Base-by-base conservation (phyloP, 2,113 vertebrate species). In the Felis chaus region DNA sequence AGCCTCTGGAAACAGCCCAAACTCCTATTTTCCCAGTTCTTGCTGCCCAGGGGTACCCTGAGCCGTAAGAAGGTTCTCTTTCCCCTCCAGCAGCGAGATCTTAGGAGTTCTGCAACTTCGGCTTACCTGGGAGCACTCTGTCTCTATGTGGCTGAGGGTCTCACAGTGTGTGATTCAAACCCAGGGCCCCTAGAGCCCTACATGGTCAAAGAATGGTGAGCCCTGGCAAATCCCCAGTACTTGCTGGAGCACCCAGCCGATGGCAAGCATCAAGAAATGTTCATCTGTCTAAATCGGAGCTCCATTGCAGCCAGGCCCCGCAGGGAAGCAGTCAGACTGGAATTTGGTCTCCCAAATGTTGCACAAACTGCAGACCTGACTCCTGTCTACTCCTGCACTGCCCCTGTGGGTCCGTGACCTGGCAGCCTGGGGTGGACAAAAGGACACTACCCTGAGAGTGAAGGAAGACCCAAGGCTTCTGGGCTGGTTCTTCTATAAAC, bases 191-290 rank as follows among this genome's bases (percentile, higher is more conserved):
- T 27, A 48, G 55, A 81, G 25, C 45, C 45, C 66, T 55, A 27
- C 19, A 5, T 21, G n/a, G 18, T 27, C 76, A 66, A 31, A 25
- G 88, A 57, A 27, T 25, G 55, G 36, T 15, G 36, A 94, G 16
- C 23, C 4, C 25, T 31, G 50, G 45, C 41, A 89, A 21, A 41
- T 57, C 41, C 71, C 36, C 48, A 33, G 48, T 10, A 31, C 53
- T 33, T 3, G 21, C 31, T 0, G 1, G 73, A 11, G 27, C 14
- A 33, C 0, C 21, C 5, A 1, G 36, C 76, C 63, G 27, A 19
- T 39, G 19, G 25, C 25, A 48, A 68, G 50, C 82, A 65, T 73
- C 41, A 0, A 81, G 55, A 97, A 55, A 36, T 4, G 8, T 45
- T 66, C 31, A 9, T 57, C 39, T 45, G 68, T 78, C 29, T 74